Evolutionary conservation across 2,113 vertebrate genomes (phyloP).

Genomic region (Montifringilla adamsi): DNA sequence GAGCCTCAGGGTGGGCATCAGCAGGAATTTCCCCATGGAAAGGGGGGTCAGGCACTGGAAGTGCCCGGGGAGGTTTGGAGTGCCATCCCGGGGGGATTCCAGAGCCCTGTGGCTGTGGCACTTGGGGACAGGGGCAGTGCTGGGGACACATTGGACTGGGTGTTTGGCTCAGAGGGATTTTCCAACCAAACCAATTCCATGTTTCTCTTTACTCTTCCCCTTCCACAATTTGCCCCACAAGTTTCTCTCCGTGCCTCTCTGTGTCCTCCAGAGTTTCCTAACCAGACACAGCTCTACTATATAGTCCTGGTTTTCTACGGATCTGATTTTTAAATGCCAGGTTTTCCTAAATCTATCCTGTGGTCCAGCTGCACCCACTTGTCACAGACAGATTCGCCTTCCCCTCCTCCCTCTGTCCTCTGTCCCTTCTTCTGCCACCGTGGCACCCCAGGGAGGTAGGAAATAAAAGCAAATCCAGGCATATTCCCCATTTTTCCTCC

Average conservation of each 20-base stretch:
- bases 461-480: not conserved
- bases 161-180: not conserved
- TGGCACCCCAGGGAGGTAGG: not conserved
- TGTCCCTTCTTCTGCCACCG: not conserved
- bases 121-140: not conserved
- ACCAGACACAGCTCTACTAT: not conserved
- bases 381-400: not conserved
- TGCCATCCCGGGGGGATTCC: not conserved
- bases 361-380: not conserved
- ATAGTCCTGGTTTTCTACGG: not conserved
- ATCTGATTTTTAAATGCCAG: not conserved
- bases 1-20: fast-evolving
- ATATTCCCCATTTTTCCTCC: not conserved
- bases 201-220: not conserved
- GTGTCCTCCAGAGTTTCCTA: not conserved
- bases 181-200: not conserved
- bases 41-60: not conserved
- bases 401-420: not conserved
- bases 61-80: too few relatives aligned
- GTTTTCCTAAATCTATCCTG: not conserved
- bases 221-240: not conserved
- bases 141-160: not conserved
- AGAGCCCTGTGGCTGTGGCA: not conserved
- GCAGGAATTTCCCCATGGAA: not conserved
- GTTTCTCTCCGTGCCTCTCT: not conserved